Base-by-base conservation (phyloP, 2,797 vertebrate species). In the Sternotherus odoratus region DNA sequence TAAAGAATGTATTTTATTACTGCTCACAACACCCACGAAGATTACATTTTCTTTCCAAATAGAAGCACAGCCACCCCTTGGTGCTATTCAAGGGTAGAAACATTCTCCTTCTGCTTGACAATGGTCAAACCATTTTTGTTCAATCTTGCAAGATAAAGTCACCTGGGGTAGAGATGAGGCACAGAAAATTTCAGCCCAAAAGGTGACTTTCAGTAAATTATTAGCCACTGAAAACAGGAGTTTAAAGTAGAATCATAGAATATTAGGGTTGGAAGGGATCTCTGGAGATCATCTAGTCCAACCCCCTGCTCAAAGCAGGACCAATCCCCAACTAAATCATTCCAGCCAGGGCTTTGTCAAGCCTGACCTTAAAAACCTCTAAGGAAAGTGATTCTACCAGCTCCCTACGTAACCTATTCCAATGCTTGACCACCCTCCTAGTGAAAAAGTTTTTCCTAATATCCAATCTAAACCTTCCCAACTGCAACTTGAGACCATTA, bases 181-280 rank as follows among this genome's bases (percentile, higher is more conserved):
- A 86, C 1, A 0, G 17, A 93, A 39, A 53, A 57, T 88, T 85
- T 84, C 74, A 56, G 54, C 54, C 57, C 5, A 19, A 79, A 54
- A 6, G 75, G 72, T 11, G 87, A 91, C 66, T 80, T 23, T 78
- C 6, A 81, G 77, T 69, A 88, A 92, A 88, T 86, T 79, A 21
- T 30, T 7, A 30, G 80, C 15, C 92, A 80, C 26, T 36, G 91
- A 89, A 75, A 30, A 89, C 2, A 93, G 79, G 87, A 94, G 85
- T 23, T 39, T 63, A 53, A 33, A 95, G 80, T 7, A 88, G 56
- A 89, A 87, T 92, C n/a, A n/a, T n/a, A n/a, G n/a, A n/a, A n/a
- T n/a, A n/a, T n/a, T n/a, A n/a, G n/a, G n/a, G n/a, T n/a, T n/a
- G n/a, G n/a, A n/a, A n/a, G n/a, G n/a, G n/a, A n/a, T n/a, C n/a